Evolutionary conservation across 2,113 vertebrate genomes (phyloP), one percentile per base, ranked within the genome.

Genomic region (Sinocyclocheilus anophthalmus): DNA sequence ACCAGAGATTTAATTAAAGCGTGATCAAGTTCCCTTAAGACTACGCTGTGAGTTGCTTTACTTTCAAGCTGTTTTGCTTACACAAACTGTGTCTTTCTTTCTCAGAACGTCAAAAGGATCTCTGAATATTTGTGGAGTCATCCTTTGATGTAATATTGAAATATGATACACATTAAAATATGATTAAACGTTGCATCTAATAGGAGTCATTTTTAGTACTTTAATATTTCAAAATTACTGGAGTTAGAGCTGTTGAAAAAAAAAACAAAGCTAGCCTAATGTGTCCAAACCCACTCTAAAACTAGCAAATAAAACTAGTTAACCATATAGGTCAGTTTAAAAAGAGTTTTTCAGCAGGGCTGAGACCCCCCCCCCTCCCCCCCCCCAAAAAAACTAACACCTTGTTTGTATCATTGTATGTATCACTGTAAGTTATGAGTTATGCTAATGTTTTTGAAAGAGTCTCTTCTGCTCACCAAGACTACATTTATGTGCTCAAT

Each of bases 1-100:
- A 61, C 18, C 77, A 24, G 55, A 14, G 26, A 61, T 79, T 61
- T 61, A 39, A 79, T 61, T 79, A 79, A 79, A 79, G 20, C 57
- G 37, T 59, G 20, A 33, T 53, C 5, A 55, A 20, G 55, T n/a
- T 59, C 76, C 76, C 76, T 39, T 22, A 79, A 14, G 55, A 55
- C 33, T 79, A 5, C 4, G 3, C 55, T 59, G 33, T 79, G 77
- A 57, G 55, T 12, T 39, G 77, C 30, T 61, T 59, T n/a, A 10
- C 77, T 61, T 37, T 61, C 30, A 61, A 12, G 30, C 55, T 39
- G 33, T 55, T 77, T 59, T 12, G 33, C 18, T 3, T 14, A 14
- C 72, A 48, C 72, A 45, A 5, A 33, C 16, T 45, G 20, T 22
- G 2, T 73, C 4, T 37, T 33, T 70, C 33, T 39, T 20, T 70